Evolutionary conservation across 23 tunicate genomes (phyloP), one percentile per base, ranked within the genome.

Genomic region (Clavelina lepadiformis): DNA sequence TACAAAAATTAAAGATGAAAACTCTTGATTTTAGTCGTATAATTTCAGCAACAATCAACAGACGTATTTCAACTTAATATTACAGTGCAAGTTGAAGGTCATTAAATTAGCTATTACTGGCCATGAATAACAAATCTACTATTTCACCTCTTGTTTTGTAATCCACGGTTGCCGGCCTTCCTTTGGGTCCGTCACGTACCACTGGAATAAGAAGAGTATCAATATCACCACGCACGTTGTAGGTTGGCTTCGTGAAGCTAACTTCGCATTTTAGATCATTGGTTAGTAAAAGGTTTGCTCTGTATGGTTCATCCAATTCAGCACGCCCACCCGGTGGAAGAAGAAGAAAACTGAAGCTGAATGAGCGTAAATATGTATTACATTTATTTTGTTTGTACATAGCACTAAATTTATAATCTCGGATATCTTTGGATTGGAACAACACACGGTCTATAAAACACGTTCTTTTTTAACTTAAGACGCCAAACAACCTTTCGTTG

Each of bases 321-420:
- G 85, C 97, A 8, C 97, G 47, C 21, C 97, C 97, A 15, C 52
- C 83, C 5, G 89, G 97, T 27, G 97, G 97, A 1, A 85, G 51
- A n/a, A 89, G 33, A 23, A 85, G 31, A 32, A 89, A 66, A 31
- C 56, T 25, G 46, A 62, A 68, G 30, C 95, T 86, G 73, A 41
- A 81, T 36, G 25, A n/a, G n/a, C n/a, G n/a, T n/a, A n/a, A n/a
- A n/a, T n/a, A n/a, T n/a, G n/a, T n/a, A n/a, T n/a, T n/a, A n/a
- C n/a, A n/a, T n/a, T n/a, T n/a, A n/a, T n/a, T n/a, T n/a, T n/a
- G n/a, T n/a, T n/a, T n/a, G n/a, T n/a, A n/a, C n/a, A n/a, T n/a
- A n/a, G n/a, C n/a, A n/a, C n/a, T n/a, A n/a, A n/a, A n/a, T n/a
- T n/a, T n/a, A n/a, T n/a, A n/a, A n/a, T n/a, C n/a, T n/a, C n/a